phyloP scores from a whole-genome alignment of 2,888 invertebrate genomes.

The Caenorhabditis macrosperma region DNA sequence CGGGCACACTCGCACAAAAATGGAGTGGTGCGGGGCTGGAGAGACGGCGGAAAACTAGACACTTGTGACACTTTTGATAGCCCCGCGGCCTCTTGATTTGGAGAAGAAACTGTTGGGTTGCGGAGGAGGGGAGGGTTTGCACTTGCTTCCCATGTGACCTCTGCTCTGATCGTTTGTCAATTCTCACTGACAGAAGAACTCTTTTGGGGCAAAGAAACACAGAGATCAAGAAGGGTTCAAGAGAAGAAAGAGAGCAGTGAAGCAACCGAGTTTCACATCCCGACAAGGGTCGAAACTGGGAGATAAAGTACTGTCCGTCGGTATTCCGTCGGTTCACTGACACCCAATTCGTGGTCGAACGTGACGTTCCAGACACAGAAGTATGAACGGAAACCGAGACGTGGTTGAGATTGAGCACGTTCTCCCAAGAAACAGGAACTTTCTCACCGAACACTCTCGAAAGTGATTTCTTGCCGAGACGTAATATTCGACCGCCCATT shows the following conservation, averaged over 20 bases:
- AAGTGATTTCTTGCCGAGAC: too few species aligned
- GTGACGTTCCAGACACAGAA: too few species aligned
- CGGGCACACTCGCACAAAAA: conserved; percentile 25
- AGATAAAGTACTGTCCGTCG: too few species aligned
- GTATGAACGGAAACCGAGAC: too few species aligned
- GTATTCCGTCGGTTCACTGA: too few species aligned
- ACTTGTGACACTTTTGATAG: conserved; percentile 52
- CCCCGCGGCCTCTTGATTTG: conserved; percentile 1
- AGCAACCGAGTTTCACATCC: too few species aligned
- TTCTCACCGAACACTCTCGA: too few species aligned
- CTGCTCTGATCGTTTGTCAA: not conserved
- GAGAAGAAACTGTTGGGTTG: conserved; percentile 1
- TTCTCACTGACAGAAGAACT: not conserved
- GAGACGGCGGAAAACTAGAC: conserved; percentile 15
- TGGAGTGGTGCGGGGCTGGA: conserved; percentile 36
- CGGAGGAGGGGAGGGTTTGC: not conserved
- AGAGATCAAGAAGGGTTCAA: not conserved
- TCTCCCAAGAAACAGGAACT: too few species aligned
- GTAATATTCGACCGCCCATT: too few species aligned
- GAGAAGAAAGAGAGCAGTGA: not conserved
- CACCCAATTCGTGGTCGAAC: too few species aligned
- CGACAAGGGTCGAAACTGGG: too few species aligned
- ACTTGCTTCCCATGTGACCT: conserved; percentile 18
- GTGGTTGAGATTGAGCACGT: too few species aligned
- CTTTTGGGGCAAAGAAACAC: not conserved